Conservation (phyloP, 2,797 vertebrate species). For the Sebastes vulpes region DNA sequence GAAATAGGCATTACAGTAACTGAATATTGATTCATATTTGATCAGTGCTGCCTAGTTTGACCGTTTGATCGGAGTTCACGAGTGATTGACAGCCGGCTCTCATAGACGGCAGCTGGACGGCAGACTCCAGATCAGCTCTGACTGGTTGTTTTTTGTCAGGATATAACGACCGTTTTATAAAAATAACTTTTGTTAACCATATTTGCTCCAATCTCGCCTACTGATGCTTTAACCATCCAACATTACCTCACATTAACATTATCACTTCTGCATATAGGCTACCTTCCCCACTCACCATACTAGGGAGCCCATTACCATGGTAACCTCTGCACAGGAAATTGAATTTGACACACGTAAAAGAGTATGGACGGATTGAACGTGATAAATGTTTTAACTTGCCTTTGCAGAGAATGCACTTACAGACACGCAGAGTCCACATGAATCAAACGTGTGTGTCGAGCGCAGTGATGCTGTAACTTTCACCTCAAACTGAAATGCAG, state of each 20-base stretch:
- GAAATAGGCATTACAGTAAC: too few species aligned
- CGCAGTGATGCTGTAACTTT: background rate
- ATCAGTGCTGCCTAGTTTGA: too few species aligned
- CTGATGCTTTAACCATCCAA: background rate
- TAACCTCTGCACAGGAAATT: background rate
- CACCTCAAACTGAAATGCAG: background rate
- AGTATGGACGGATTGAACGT: background rate
- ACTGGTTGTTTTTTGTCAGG: too few species aligned
- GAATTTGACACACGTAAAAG: background rate
- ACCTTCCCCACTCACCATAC: background rate
- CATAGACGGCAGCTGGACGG: too few species aligned
- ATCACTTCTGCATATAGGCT: background rate
- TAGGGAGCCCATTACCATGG: background rate
- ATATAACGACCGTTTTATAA: too few species aligned
- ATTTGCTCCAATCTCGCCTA: too few species aligned
- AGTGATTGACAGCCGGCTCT: too few species aligned
- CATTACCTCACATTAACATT: background rate
- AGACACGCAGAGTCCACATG: background rate
- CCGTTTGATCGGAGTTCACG: too few species aligned
- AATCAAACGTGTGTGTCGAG: background rate
- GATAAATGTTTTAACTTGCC: constrained; percentile 5
- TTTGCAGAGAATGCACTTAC: background rate
- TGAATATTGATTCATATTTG: too few species aligned
- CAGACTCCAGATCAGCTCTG: too few species aligned
- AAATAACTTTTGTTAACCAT: too few species aligned